Percentiles rank a stretch among this genome's conserved stretches.
Conservation (phyloP, 2,797 vertebrate genomes). For the Gouania willdenowi region DNA sequence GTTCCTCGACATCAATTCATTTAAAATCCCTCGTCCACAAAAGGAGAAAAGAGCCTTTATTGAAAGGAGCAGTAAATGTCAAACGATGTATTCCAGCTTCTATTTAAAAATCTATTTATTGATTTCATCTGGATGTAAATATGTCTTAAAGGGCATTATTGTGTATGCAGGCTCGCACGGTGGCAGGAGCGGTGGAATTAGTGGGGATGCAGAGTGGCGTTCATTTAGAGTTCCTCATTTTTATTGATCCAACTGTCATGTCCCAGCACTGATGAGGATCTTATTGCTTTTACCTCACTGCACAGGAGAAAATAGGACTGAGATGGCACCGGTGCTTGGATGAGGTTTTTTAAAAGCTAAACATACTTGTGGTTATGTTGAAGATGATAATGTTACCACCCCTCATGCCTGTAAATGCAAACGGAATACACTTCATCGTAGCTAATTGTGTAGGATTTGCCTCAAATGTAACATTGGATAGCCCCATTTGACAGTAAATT, state of each 20-base stretch:
- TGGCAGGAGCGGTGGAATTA: conserved; percentile 36
- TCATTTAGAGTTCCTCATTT: conserved; percentile 66
- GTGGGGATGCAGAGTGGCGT: conserved; percentile 38
- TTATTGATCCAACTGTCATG: conserved; percentile 62
- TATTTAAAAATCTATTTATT: conserved; percentile 65
- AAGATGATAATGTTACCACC: no score
- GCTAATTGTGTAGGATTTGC: no score
- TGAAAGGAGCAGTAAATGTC: conserved; percentile 55
- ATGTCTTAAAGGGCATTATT: conserved; percentile 58
- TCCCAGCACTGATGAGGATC: conserved; percentile 45
- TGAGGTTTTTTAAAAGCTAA: no score
- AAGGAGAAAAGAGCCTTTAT: conserved; percentile 43
- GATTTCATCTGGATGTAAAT: conserved; percentile 51
- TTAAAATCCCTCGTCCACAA: conserved; percentile 35
- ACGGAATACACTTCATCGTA: no score
- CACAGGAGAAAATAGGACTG: conserved; percentile 16
- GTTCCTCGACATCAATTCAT: conserved; percentile 55
- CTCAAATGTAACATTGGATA: no score
- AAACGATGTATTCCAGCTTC: conserved; percentile 42
- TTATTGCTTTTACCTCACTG: conserved; percentile 55
- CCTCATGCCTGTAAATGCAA: no score
- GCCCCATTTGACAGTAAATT: no score
- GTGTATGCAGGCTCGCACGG: conserved; percentile 36
- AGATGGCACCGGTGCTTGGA: neutral
- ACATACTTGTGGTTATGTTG: no score